phyloP scores from a whole-genome alignment of 2,888 invertebrate genomes.

The Sarcophaga subvicina region DNA sequence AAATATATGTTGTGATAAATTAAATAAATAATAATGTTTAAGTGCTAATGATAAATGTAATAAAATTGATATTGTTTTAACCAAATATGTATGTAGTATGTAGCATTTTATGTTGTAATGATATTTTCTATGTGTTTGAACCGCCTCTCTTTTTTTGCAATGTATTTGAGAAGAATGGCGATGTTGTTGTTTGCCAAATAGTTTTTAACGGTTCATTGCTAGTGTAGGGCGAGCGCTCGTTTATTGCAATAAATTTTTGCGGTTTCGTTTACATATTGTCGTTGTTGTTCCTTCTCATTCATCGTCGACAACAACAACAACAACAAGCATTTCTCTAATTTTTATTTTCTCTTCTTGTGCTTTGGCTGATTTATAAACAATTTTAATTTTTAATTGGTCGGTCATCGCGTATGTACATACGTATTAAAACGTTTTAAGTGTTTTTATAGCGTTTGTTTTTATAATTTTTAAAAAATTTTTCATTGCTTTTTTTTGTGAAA shows the following conservation, averaged over 20 bases:
- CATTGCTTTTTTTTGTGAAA: conserved; percentile 4
- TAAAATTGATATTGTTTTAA: too few species aligned
- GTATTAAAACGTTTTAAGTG: not conserved
- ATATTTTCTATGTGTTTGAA: too few species aligned
- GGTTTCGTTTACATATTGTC: conserved; percentile 1
- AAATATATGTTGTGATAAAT: too few species aligned
- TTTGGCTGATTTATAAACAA: not conserved
- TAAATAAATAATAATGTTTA: too few species aligned
- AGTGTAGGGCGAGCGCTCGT: not conserved
- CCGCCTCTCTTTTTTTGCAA: too few species aligned
- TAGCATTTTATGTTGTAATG: too few species aligned
- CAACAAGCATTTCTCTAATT: not conserved
- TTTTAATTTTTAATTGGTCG: not conserved
- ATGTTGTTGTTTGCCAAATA: conserved; percentile 8
- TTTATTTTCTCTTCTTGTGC: not conserved
- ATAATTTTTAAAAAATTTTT: conserved; percentile 51
- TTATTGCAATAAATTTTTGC: conserved; percentile 33
- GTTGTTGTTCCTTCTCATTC: not conserved
- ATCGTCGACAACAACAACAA: not conserved
- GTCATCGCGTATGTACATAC: not conserved
- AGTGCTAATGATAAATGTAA: too few species aligned
- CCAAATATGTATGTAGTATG: too few species aligned
- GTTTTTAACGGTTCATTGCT: conserved; percentile 14
- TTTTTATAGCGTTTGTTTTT: conserved; percentile 7
- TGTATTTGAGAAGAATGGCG: too few species aligned